phyloP scores from a whole-genome alignment of 2,888 invertebrate species.

The Chalcis sispes region DNA sequence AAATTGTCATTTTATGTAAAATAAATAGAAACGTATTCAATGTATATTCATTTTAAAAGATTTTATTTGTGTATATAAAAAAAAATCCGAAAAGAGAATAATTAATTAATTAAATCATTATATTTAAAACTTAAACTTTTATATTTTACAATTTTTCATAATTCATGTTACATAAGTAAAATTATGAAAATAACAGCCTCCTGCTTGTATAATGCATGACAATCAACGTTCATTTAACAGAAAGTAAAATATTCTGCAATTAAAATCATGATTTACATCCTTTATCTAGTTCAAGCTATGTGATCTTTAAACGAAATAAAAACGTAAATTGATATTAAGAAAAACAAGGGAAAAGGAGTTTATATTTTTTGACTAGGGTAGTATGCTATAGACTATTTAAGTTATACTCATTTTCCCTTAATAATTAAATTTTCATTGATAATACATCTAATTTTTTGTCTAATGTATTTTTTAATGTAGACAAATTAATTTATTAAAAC shows the following conservation, averaged over 20 bases:
- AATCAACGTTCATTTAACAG: constrained; percentile 9
- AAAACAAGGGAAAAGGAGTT: background rate
- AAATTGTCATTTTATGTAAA: too few species aligned
- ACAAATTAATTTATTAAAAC: background rate
- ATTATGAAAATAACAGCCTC: constrained; percentile 37
- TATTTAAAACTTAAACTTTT: constrained; percentile 7
- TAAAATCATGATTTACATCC: constrained; percentile 18
- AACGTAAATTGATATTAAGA: background rate
- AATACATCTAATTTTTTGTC: too few species aligned
- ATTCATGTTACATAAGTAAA: constrained; percentile 29
- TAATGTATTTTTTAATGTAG: background rate
- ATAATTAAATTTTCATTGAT: background rate
- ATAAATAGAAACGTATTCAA: too few species aligned
- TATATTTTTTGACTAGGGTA: constrained; percentile 24
- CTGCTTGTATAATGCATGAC: constrained; percentile 15
- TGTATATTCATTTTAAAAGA: too few species aligned
- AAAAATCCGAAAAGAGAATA: background rate
- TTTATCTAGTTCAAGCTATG: constrained; percentile 1
- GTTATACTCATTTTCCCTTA: background rate
- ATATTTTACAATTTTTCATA: constrained; percentile 7
- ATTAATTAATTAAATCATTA: constrained; percentile 2
- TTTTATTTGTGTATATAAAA: too few species aligned
- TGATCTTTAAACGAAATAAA: background rate
- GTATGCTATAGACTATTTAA: constrained; percentile 4
- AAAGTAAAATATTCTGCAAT: constrained; percentile 4